Evolutionary conservation across 2,797 vertebrate genomes (phyloP), one percentile per base, ranked within the genome.

Genomic region (Pseudotriccus pelzelni): DNA sequence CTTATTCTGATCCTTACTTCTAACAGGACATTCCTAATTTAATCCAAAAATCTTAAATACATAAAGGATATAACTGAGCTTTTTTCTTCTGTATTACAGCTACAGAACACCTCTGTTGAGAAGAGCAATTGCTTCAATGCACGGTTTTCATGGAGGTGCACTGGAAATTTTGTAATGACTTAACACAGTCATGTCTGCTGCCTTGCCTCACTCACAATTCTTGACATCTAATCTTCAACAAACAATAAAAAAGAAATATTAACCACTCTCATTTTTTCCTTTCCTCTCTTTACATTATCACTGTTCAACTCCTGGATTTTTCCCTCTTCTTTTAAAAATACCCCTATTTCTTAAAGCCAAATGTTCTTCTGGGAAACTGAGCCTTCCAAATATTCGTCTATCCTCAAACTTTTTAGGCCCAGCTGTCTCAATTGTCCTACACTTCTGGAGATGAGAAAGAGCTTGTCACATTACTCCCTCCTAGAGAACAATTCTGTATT

Each of bases 201-300:
- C 41, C 27, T 53, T 56, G 24, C 28, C 43, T 70, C 75, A 30
- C 46, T 58, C 47, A 8, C 4, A 2, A 22, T 75, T 90, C 46
- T 80, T 72, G 23, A 56, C 39, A 41, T 34, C 64, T 80, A 30
- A 80, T 67, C 85, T 79, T 50, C 14, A 25, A 43, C 11, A 72
- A 91, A 70, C 18, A 73, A 70, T 39, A 92, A 84, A 93, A 63
- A 27, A 6, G 56, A 84, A 86, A 78, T 32, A 72, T 67, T 68
- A 91, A 84, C 27, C 24, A 34, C 34, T 44, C 28, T 39, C 46
- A 32, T 60, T 85, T 74, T 74, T 37, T 74, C 16, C 20, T 69
- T 79, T 75, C 47, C 41, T 52, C 20, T 69, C 28, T 79, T 73
- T 16, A 50, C 20, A 19, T 19, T 58, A 56, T 47, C 56, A 41